Percentiles rank a stretch among this genome's conserved stretches.
Evolutionary conservation across 2,113 vertebrate species (phyloP).

Genomic region (Megaceryle maxima): DNA sequence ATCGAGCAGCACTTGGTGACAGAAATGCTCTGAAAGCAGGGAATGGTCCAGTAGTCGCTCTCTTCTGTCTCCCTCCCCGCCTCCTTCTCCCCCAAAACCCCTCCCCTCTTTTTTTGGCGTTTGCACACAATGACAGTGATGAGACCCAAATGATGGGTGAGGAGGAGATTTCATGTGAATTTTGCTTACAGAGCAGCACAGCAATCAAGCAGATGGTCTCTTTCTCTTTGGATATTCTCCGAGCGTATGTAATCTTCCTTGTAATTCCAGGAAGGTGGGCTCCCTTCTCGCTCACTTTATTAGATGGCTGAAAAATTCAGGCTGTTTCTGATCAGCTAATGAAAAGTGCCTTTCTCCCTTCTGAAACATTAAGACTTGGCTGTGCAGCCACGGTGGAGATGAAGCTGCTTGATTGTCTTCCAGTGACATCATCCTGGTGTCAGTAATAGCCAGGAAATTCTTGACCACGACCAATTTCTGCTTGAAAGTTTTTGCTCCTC

Average conservation of each 20-base stretch:
- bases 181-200: slow-evolving; percentile 52
- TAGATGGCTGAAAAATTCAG: background rate
- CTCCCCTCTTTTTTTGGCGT: background rate
- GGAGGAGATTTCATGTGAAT: slow-evolving; percentile 23
- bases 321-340: slow-evolving; percentile 32
- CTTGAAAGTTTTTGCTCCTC: slow-evolving; percentile 27
- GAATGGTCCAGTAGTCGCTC: background rate
- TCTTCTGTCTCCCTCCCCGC: background rate
- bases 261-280: slow-evolving; percentile 34
- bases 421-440: slow-evolving; percentile 27
- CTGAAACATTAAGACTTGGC: slow-evolving; percentile 13
- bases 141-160: slow-evolving; percentile 34
- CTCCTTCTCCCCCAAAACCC: background rate
- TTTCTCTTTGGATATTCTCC: slow-evolving; percentile 40
- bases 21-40: background rate
- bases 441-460: slow-evolving; percentile 33
- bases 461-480: slow-evolving; percentile 15
- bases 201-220: slow-evolving; percentile 61
- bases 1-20: background rate
- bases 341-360: background rate
- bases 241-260: slow-evolving; percentile 33
- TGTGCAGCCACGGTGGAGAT: background rate
- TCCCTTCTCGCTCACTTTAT: background rate
- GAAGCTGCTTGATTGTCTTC: slow-evolving; percentile 27
- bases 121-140: slow-evolving; percentile 61